These are phyloP conservation scores for Athalia cordata DNA, from an alignment of 2,888 invertebrate species.

Conservation along the genomic window DNA sequence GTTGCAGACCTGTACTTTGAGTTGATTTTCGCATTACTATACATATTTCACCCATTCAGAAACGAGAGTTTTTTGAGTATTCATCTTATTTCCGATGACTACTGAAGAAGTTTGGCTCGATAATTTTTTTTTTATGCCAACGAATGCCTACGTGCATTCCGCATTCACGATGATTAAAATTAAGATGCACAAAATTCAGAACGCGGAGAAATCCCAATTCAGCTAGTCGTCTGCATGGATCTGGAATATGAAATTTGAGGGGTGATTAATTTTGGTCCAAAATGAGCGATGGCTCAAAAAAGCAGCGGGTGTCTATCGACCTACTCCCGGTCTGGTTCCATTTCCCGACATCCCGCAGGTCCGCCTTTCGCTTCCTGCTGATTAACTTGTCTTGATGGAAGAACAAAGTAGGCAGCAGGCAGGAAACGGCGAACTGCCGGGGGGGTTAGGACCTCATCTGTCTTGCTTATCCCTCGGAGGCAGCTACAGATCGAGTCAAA, in stretches of 20 bases:
- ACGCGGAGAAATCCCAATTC: no score
- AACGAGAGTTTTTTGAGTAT: no score
- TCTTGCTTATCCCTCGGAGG: constrained; percentile 59
- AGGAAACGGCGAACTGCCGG: constrained; percentile 42
- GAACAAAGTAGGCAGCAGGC: constrained; percentile 21
- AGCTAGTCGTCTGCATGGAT: background rate
- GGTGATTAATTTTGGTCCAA: background rate
- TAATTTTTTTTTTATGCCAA: no score
- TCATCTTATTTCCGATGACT: no score
- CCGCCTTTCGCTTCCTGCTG: constrained; percentile 46
- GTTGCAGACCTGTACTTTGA: no score
- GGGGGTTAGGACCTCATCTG: constrained; percentile 55
- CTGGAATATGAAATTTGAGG: background rate
- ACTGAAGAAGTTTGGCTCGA: no score
- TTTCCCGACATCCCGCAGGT: no score
- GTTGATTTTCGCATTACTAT: no score
- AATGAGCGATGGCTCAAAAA: background rate
- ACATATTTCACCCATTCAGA: no score
- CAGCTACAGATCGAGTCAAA: constrained; percentile 57
- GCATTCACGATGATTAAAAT: no score
- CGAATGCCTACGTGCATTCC: no score
- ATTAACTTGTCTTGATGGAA: constrained; percentile 52
- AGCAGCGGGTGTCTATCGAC: background rate
- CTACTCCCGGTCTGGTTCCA: constrained; percentile 8
- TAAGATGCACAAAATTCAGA: no score